These are phyloP conservation scores for Coryphaenoides rupestris DNA, from an alignment of 2,113 vertebrate species.

Conservation along the genomic window DNA sequence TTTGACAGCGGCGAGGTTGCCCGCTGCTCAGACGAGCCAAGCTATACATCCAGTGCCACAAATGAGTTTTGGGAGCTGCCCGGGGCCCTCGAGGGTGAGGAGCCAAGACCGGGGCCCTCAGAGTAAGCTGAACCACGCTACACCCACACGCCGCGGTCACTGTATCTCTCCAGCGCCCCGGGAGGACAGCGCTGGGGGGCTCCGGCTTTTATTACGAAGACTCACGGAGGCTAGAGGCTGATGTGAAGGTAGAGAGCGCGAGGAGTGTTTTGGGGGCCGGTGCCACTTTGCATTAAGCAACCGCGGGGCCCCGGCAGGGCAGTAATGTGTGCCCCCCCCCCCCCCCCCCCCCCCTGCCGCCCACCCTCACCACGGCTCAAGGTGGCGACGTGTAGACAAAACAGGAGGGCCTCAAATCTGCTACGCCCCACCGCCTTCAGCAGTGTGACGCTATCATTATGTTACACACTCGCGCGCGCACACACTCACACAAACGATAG, in stretches of 20 bases:
- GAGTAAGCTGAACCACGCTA: conserved; percentile 12
- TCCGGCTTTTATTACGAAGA: conserved; percentile 35
- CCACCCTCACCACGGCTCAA: conserved; percentile 37
- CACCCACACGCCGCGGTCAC: conserved; percentile 30
- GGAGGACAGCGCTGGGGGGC: conserved; percentile 19
- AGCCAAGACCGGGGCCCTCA: conserved; percentile 12
- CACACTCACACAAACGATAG: background rate
- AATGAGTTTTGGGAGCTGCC: conserved; percentile 43
- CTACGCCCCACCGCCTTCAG: background rate
- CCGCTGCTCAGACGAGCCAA: conserved; percentile 36
- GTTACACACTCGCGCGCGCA: conserved; percentile 4
- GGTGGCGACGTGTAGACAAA: conserved; percentile 51
- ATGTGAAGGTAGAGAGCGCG: conserved; percentile 25
- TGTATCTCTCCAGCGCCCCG: conserved; percentile 43
- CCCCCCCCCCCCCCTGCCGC: too few species aligned
- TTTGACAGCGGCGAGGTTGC: conserved; percentile 39
- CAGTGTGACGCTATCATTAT: conserved; percentile 23
- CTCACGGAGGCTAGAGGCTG: conserved; percentile 26
- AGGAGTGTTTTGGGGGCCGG: conserved; percentile 8
- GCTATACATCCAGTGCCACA: conserved; percentile 22
- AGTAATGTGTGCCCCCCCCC: conserved; percentile 25
- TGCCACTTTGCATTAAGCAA: conserved; percentile 17
- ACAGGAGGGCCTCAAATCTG: conserved; percentile 19
- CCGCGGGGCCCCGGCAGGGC: conserved; percentile 37
- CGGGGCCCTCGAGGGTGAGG: conserved; percentile 4